Conservation (phyloP, 2,113 vertebrate species). For the Psophia crepitans region DNA sequence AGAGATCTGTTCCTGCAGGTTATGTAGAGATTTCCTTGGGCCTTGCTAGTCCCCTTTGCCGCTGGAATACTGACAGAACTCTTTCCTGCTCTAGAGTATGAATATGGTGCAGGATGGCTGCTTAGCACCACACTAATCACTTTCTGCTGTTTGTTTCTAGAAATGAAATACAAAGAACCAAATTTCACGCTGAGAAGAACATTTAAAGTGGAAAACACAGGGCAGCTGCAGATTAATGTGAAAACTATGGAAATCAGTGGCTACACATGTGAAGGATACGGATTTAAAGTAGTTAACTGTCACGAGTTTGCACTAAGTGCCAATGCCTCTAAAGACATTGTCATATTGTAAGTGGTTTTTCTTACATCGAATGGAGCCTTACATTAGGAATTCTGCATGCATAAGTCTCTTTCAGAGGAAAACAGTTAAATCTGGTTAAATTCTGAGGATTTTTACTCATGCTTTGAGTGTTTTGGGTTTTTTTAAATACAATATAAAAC, state of each 20-base stretch:
- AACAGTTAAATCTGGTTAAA: neutral
- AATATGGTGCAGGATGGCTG: neutral
- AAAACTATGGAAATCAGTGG: constrained; percentile 91
- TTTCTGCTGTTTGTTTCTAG: constrained; percentile 65
- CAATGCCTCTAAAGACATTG: constrained; percentile 93
- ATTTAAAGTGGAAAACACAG: constrained; percentile 94
- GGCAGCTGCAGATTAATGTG: constrained; percentile 88
- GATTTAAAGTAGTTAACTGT: constrained; percentile 98
- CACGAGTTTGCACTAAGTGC: constrained; percentile 92
- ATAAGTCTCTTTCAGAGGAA: neutral
- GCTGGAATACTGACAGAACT: neutral
- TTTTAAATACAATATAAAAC: neutral
- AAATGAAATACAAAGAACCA: constrained; percentile 89
- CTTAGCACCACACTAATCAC: neutral
- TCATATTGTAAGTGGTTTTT: constrained; percentile 87
- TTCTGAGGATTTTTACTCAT: neutral
- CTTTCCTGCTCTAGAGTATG: neutral
- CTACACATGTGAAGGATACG: constrained; percentile 92
- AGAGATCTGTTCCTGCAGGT: neutral
- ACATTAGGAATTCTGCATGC: neutral
- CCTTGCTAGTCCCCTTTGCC: neutral
- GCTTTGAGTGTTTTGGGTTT: neutral
- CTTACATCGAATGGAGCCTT: neutral
- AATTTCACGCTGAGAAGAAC: constrained; percentile 93
- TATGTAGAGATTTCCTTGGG: neutral